phyloP scores from a whole-genome alignment of 1,140 invertebrate species.

The Cardiocondyla obscurior region DNA sequence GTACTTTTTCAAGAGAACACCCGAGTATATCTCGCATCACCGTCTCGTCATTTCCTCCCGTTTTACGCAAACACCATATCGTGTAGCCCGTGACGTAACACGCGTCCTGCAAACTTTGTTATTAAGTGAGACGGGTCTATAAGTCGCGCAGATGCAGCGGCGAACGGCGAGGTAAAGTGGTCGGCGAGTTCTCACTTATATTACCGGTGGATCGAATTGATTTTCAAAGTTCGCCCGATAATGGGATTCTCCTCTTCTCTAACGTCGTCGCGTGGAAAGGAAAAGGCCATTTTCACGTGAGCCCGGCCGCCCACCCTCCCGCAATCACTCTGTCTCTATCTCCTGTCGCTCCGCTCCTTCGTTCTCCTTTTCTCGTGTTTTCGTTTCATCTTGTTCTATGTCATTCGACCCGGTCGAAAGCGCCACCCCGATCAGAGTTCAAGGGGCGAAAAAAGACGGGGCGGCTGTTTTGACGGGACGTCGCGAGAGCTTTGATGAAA shows the following conservation, averaged over 20 bases:
- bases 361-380: conserved; percentile 18
- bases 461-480: conserved; percentile 14
- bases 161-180: conserved; percentile 48
- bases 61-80: conserved; percentile 12
- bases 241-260: conserved; percentile 58
- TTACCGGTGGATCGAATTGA: conserved; percentile 67
- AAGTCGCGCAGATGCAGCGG: conserved; percentile 62
- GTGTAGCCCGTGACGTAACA: conserved; percentile 60
- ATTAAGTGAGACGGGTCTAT: conserved; percentile 72
- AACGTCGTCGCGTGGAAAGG: conserved; percentile 22
- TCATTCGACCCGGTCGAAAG: conserved; percentile 22
- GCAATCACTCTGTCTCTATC: conserved; percentile 30
- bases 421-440: background rate
- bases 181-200: conserved; percentile 54
- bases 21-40: background rate
- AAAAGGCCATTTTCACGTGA: conserved; percentile 42
- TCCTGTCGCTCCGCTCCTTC: background rate
- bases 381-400: conserved; percentile 34
- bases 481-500: background rate
- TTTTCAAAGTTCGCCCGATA: conserved; percentile 60
- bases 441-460: conserved; percentile 9
- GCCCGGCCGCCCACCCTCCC: background rate
- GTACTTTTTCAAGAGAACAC: conserved; percentile 46
- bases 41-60: background rate
- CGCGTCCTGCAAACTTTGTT: conserved; percentile 67